Percentiles rank a stretch among this genome's conserved stretches.
phyloP scores from a whole-genome alignment of 2,888 invertebrate genomes.

The Oxycera nigricornis region DNA sequence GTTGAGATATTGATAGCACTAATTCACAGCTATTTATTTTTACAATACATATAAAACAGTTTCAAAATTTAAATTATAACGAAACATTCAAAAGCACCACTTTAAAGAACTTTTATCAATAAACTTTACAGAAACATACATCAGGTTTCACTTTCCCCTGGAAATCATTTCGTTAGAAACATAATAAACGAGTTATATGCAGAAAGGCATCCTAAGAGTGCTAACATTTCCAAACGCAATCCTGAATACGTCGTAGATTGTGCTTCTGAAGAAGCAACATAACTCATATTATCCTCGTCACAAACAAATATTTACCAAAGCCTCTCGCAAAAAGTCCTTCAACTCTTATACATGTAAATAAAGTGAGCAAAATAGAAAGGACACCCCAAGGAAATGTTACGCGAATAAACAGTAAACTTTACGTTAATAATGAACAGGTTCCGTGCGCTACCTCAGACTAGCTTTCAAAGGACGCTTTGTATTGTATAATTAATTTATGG shows the following conservation, averaged over 20 bases:
- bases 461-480: background rate
- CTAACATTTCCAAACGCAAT: background rate
- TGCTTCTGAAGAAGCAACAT: background rate
- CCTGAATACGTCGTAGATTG: too few relatives aligned
- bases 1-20: too few relatives aligned
- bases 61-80: too few relatives aligned
- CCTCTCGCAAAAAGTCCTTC: background rate
- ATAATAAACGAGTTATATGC: too few relatives aligned
- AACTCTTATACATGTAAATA: background rate
- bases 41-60: too few relatives aligned
- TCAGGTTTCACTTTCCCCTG: too few relatives aligned
- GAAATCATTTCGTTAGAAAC: too few relatives aligned
- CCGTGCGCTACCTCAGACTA: background rate
- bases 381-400: background rate
- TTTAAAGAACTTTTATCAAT: too few relatives aligned
- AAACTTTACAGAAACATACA: too few relatives aligned
- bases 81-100: too few relatives aligned
- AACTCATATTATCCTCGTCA: background rate
- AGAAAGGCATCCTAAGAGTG: background rate
- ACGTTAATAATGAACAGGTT: conserved; percentile 4
- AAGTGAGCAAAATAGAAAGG: background rate
- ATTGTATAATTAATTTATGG: conserved; percentile 4
- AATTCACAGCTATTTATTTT: too few relatives aligned
- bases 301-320: background rate
- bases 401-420: background rate